Base-by-base conservation (phyloP, 2,797 vertebrate species). In the Gadopsis marmoratus region DNA sequence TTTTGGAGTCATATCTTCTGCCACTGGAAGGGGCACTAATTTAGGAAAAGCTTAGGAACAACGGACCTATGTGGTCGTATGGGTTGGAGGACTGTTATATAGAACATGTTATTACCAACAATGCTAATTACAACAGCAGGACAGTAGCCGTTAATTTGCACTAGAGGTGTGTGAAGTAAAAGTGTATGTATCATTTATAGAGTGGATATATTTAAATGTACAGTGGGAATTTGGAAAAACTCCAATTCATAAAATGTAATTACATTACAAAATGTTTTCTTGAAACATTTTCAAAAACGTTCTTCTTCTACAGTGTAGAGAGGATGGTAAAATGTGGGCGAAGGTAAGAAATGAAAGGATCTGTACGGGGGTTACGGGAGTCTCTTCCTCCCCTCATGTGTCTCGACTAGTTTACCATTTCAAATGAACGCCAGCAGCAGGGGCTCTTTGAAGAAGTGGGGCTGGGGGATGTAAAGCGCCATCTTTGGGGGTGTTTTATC, bases 381-480 rank as follows among this genome's bases (percentile, higher is more conserved):
- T 67, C 60, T 62, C 48, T 68, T 76, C 61, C 75, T 78, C 74
- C 54, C 53, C 60, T 75, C 63, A 37, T 71, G 66, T 65, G 19
- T 81, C 60, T 84, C 61, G 70, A 67, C 74, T 75, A 63, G 61
- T 82, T 91, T 87, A 68, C 54, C 74, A 82, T 88, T 89, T 92
- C 78, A 91, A 90, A 87, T 77, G 58, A 67, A 86, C 86, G 62
- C 47, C 72, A 88, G 58, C 86, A 84, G 73, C 51, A 26, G 81
- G 78, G 61, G 78, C 23, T 85, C 82, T 85, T 88, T 85, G 78
- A 88, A 81, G 67, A 64, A 76, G 53, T 9, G 2, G 60, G 66
- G 63, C 54, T 69, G 76, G 69, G 75, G 71, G 73, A 88, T 81
- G 74, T 69, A 80, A 86, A 88, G 71, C 35, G 48, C 74, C 71